Conservation (phyloP, 1,140 invertebrate species). For the Drosophila arawakana region DNA sequence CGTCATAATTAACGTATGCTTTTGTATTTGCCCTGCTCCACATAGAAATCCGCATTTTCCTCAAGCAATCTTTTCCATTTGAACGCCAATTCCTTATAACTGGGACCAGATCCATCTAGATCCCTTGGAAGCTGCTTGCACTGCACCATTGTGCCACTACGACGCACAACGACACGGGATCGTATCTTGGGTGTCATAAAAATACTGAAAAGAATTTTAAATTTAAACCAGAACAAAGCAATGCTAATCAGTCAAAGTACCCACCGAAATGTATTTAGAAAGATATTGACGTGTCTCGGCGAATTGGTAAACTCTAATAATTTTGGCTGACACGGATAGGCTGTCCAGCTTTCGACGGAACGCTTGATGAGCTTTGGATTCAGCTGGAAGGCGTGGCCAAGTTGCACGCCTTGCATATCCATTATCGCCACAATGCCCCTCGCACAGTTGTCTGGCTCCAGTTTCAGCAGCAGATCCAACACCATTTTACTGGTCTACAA, state of each 20-base stretch:
- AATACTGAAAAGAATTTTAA: conserved; percentile 46
- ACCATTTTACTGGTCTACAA: conserved; percentile 86
- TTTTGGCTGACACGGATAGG: conserved; percentile 89
- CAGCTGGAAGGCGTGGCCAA: conserved; percentile 87
- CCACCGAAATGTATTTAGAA: conserved; percentile 88
- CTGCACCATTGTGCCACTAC: conserved; percentile 83
- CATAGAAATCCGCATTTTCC: conserved; percentile 86
- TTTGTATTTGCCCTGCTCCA: conserved; percentile 86
- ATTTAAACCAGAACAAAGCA: background rate
- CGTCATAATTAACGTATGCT: conserved; percentile 43
- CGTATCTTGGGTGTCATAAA: conserved; percentile 90
- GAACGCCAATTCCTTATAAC: conserved; percentile 85
- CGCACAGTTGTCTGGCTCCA: conserved; percentile 86
- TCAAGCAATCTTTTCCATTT: conserved; percentile 86
- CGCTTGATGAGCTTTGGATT: conserved; percentile 86
- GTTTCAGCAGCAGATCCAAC: conserved; percentile 85
- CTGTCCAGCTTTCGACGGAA: conserved; percentile 88
- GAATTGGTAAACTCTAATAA: conserved; percentile 90
- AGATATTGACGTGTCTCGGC: conserved; percentile 88
- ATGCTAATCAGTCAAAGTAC: background rate
- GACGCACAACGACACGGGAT: conserved; percentile 85
- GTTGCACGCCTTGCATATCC: conserved; percentile 86
- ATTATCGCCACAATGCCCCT: conserved; percentile 87
- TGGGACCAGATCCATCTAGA: conserved; percentile 86
- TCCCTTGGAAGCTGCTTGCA: conserved; percentile 86